A percentile compares a stretch with the other conserved stretches of the same genome.
Evolutionary conservation across 2,888 invertebrate species (phyloP).

Genomic region (Melieria crassipennis): DNA sequence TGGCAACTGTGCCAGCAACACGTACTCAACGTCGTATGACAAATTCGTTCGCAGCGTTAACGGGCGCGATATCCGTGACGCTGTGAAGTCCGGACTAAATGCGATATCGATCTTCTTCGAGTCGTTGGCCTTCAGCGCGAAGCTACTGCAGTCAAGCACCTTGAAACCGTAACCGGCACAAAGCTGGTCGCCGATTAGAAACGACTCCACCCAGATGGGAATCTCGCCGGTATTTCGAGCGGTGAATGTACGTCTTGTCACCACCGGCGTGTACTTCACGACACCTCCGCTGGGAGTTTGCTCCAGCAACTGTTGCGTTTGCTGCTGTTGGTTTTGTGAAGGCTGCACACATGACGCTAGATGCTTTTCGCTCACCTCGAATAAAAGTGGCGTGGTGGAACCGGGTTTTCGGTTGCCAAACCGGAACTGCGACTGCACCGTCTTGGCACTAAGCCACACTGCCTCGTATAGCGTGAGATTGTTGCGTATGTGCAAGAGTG

Average conservation of each 20-base stretch:
- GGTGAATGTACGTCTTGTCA: conserved; percentile 82
- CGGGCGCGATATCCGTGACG: conserved; percentile 76
- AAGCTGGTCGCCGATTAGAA: conserved; percentile 72
- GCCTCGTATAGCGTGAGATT: conserved; percentile 93
- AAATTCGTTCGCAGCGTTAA: conserved; percentile 73
- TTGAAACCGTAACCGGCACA: conserved; percentile 86
- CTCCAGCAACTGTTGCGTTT: not conserved
- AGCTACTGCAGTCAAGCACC: conserved; percentile 78
- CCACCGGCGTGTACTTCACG: conserved; percentile 62
- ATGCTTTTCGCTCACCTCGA: conserved; percentile 76
- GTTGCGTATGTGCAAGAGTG: conserved; percentile 73
- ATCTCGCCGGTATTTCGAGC: conserved; percentile 92
- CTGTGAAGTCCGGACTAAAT: conserved; percentile 88
- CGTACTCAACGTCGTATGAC: conserved; percentile 73
- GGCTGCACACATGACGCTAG: conserved; percentile 52
- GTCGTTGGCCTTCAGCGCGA: conserved; percentile 76
- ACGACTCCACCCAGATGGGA: conserved; percentile 77
- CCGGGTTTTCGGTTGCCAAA: conserved; percentile 89
- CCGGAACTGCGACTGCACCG: conserved; percentile 86
- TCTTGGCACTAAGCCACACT: conserved; percentile 82
- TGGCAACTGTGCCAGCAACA: conserved; percentile 74
- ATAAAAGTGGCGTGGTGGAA: conserved; percentile 77
- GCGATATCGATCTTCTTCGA: conserved; percentile 84
- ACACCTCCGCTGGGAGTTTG: not conserved
- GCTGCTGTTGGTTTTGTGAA: not conserved